These are phyloP conservation scores for Poicephalus gulielmi DNA, from an alignment of 2,113 vertebrate species.

Conservation along the genomic window DNA sequence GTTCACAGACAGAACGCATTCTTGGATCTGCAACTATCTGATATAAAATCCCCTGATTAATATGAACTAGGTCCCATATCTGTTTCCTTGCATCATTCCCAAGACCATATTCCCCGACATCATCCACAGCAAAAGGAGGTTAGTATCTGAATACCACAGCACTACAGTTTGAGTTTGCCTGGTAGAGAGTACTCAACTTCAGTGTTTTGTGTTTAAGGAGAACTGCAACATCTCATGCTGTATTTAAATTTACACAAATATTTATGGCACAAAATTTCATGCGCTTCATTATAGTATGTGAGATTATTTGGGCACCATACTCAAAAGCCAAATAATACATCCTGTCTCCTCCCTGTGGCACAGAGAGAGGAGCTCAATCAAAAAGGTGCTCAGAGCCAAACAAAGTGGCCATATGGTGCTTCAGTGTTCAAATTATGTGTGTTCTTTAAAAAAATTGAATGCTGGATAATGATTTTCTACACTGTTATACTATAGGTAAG, in stretches of 20 bases:
- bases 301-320: background rate
- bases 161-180: background rate
- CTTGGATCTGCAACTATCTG: background rate
- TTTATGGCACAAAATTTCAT: background rate
- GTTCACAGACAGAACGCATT: background rate
- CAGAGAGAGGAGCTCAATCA: background rate
- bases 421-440: slow-evolving; percentile 53
- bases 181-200: background rate
- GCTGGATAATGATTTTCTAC: slow-evolving; percentile 68
- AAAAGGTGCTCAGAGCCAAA: slow-evolving; percentile 47
- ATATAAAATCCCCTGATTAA: background rate
- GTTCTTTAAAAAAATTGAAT: slow-evolving; percentile 59
- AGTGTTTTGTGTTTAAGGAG: background rate
- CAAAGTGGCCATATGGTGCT: slow-evolving; percentile 49
- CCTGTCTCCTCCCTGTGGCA: background rate
- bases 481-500: slow-evolving; percentile 60
- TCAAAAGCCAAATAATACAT: background rate
- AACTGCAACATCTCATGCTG: background rate
- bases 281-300: background rate
- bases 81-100: background rate
- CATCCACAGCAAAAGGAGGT: background rate
- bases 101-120: background rate
- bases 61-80: background rate
- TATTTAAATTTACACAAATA: background rate
- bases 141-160: background rate